Percentiles rank a stretch among this genome's conserved stretches.
Evolutionary conservation across 1,140 invertebrate genomes (phyloP).

Genomic region (Camponotus pennsylvanicus): DNA sequence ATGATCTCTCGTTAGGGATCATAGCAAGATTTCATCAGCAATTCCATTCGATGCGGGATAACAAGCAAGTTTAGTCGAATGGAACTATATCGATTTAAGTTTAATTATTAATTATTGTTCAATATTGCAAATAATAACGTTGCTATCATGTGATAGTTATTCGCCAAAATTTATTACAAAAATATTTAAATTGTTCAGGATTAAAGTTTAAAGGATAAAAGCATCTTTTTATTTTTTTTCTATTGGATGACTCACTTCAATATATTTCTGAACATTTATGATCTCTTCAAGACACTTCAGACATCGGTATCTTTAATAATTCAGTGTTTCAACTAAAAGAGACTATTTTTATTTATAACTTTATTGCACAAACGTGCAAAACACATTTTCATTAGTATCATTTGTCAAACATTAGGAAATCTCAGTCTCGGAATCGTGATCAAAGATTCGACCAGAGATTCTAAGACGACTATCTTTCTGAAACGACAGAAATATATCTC

Average conservation of each 20-base stretch:
- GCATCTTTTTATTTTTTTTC: neutral
- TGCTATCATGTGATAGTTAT: neutral
- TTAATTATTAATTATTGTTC: constrained; percentile 26
- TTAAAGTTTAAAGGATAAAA: neutral
- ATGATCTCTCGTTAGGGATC: constrained; percentile 20
- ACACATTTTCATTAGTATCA: neutral
- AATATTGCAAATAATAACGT: constrained; percentile 20
- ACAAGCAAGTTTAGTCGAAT: constrained; percentile 24
- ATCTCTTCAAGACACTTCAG: too few species aligned
- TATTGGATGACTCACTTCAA: neutral
- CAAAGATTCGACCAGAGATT: neutral
- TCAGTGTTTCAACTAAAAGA: neutral
- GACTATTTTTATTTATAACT: neutral
- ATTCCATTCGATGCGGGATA: constrained; percentile 34
- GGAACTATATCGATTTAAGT: constrained; percentile 38
- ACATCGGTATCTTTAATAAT: neutral
- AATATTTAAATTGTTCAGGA: neutral
- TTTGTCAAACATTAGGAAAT: neutral
- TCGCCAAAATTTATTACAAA: constrained; percentile 43
- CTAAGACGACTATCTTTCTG: neutral
- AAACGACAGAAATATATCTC: neutral
- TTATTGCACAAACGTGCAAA: neutral
- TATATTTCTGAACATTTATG: neutral
- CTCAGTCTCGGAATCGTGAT: neutral
- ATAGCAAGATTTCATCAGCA: constrained; percentile 38